Conservation (phyloP, 2,113 vertebrate species). For the Neomonachus schauinslandi region DNA sequence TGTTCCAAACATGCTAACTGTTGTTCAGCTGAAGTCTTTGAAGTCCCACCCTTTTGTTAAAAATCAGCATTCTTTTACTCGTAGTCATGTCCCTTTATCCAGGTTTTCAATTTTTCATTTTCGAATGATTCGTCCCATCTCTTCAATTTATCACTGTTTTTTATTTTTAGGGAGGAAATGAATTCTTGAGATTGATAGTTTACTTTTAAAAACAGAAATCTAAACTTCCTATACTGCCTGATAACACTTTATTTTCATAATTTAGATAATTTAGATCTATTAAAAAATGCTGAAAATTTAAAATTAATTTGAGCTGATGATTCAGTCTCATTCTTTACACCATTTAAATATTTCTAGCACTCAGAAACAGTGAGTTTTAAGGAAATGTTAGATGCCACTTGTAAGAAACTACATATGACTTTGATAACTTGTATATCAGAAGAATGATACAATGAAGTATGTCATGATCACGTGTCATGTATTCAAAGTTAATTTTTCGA, state of each 20-base stretch:
- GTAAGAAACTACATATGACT: neutral
- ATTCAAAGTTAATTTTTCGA: neutral
- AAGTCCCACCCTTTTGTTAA: neutral
- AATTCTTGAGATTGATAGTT: neutral
- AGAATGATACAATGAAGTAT: neutral
- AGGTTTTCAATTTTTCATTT: neutral
- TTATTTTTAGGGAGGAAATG: constrained; percentile 34
- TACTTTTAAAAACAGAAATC: neutral
- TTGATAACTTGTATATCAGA: neutral
- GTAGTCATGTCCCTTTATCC: neutral
- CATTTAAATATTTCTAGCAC: neutral
- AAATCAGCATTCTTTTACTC: neutral
- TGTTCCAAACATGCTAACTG: neutral
- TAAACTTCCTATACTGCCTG: neutral
- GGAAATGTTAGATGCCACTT: neutral
- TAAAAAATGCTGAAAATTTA: neutral
- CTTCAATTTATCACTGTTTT: neutral
- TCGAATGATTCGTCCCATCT: neutral
- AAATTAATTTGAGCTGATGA: constrained; percentile 26
- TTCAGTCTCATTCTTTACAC: neutral
- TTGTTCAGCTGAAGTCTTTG: neutral
- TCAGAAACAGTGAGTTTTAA: neutral
- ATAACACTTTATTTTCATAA: neutral
- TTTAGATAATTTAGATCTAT: constrained; percentile 14
- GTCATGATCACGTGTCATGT: neutral